Evolutionary conservation across 2,113 vertebrate genomes (phyloP).

Genomic region (Oncorhynchus mykiss): DNA sequence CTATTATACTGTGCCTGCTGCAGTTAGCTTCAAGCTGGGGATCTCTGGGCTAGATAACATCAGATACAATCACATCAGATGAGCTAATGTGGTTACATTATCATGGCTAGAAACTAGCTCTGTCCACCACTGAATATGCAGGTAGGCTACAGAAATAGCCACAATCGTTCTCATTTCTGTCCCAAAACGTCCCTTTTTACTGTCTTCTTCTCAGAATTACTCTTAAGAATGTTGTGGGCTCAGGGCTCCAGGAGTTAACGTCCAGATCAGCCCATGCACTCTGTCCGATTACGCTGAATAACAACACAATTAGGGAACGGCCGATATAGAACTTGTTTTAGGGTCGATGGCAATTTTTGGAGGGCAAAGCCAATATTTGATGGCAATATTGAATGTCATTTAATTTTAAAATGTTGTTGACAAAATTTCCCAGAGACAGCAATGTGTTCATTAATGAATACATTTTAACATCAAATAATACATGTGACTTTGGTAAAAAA

Average conservation of each 20-base stretch:
- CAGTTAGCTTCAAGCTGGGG: conserved; percentile 34
- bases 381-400: too few species aligned
- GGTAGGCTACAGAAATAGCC: conserved; percentile 13
- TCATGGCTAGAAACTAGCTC: conserved; percentile 14
- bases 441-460: too few species aligned
- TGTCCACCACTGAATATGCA: conserved; percentile 22
- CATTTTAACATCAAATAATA: too few species aligned
- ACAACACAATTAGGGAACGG: conserved; percentile 25
- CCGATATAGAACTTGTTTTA: too few species aligned
- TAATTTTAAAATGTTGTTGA: too few species aligned
- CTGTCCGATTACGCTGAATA: conserved; percentile 59
- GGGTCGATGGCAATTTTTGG: too few species aligned
- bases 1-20: conserved; percentile 42
- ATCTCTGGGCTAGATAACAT: conserved; percentile 27
- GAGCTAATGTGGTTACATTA: conserved; percentile 32
- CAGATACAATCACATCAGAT: not conserved
- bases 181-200: conserved; percentile 32
- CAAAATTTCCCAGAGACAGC: too few species aligned
- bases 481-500: too few species aligned
- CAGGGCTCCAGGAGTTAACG: conserved; percentile 35
- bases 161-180: not conserved
- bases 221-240: conserved; percentile 30
- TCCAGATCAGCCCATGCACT: conserved; percentile 45
- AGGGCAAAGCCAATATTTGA: too few species aligned
- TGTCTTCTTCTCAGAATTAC: conserved; percentile 46